phyloP scores from a whole-genome alignment of 1,140 invertebrate genomes.

The Calephelis virginiensis region DNA sequence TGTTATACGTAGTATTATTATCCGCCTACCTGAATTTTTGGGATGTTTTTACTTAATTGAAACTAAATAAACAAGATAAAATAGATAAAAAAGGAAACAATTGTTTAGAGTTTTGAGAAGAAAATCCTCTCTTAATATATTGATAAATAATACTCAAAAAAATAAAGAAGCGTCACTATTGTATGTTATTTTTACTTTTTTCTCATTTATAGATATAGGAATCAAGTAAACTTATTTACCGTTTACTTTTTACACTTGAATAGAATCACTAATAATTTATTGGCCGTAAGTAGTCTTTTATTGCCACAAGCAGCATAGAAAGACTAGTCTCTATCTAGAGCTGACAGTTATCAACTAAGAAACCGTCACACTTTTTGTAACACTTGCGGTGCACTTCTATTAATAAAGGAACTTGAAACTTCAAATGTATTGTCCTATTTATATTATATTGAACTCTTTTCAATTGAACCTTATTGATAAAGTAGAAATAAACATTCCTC shows the following conservation, averaged over 20 bases:
- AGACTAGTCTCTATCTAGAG: not conserved
- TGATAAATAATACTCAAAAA: no score
- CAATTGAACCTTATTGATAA: constrained; percentile 58
- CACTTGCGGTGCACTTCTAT: constrained; percentile 2
- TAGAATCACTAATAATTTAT: not conserved
- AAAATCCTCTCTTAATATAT: no score
- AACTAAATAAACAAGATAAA: no score
- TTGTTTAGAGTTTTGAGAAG: no score
- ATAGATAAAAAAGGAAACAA: no score
- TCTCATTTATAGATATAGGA: no score
- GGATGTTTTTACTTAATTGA: no score
- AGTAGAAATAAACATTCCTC: constrained; percentile 66
- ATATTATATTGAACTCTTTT: constrained; percentile 22
- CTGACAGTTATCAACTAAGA: constrained; percentile 9
- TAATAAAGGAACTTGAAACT: not conserved
- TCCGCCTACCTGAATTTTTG: no score
- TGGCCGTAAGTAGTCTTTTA: not conserved
- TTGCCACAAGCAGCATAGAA: not conserved
- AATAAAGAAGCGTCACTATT: no score
- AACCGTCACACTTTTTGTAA: constrained; percentile 16
- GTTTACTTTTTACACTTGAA: not conserved
- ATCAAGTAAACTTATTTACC: no score
- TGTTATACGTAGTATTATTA: no score
- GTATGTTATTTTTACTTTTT: no score
- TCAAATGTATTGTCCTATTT: constrained; percentile 9